phyloP scores from a whole-genome alignment of 2,797 vertebrate genomes.

The Bucorvus abyssinicus region DNA sequence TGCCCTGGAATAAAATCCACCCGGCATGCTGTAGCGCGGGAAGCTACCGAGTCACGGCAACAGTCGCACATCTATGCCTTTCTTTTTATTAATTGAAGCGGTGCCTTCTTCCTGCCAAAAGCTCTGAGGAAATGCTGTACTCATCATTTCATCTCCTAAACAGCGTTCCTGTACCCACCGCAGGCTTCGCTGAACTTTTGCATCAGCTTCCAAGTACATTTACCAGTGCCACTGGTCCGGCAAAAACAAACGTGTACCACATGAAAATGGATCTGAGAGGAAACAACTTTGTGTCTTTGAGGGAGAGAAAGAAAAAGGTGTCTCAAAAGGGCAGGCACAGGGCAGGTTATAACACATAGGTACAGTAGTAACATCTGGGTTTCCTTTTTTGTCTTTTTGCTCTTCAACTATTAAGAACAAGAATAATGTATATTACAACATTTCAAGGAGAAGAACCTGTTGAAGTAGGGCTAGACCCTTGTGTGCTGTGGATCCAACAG shows the following conservation, averaged over 20 bases:
- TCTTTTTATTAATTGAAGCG: neutral
- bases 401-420: neutral
- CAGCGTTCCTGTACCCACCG: neutral
- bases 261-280: neutral
- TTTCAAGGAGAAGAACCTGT: neutral
- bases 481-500: rapidly evolving
- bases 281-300: neutral
- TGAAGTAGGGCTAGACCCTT: neutral
- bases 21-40: neutral
- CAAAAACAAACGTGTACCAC: neutral
- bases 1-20: neutral
- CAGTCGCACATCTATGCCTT: neutral
- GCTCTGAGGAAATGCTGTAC: neutral
- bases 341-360: neutral
- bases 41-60: neutral
- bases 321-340: neutral
- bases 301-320: neutral
- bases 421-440: neutral
- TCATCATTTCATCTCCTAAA: neutral
- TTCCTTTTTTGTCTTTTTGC: neutral
- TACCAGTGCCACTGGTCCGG: neutral
- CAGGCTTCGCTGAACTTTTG: neutral
- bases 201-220: neutral
- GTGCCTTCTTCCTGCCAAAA: neutral
- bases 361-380: neutral